Evolutionary conservation across 2,797 vertebrate species (phyloP), one percentile per base, ranked within the genome.

Genomic region (Sebastes steindachneri): DNA sequence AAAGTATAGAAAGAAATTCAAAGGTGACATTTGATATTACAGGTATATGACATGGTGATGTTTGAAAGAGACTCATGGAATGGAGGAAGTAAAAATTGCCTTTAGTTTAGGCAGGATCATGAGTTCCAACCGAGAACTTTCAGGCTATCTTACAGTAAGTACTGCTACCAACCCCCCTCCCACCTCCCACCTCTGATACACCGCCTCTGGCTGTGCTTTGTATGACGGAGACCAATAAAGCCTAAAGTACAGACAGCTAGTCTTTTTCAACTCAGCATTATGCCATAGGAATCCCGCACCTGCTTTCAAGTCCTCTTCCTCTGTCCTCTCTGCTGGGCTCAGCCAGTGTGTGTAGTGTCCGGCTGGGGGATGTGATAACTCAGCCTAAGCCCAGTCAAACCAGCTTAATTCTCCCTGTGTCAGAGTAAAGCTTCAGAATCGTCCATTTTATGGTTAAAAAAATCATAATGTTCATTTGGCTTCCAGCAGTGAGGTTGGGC

Each of bases 361-460:
- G 88, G 92, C 94, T 95, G 94, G 76, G 89, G 82, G 79, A 80
- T 86, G 90, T 92, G 94, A 95, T 95, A 95, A 95, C 90, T 92
- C 83, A 79, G 83, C 81, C 84, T 88, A 91, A 95, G 84, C 92
- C 87, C 88, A 86, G 90, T 90, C 91, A 93, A 91, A 92, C 92
- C 92, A 92, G 86, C 89, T 94, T 94, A 95, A 93, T 93, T 89
- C 93, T 86, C 84, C 64, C 85, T 83, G 88, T 91, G 93, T 91
- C 87, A 86, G 86, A 91, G 86, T 62, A 86, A 92, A 93, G 90
- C 90, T 87, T 89, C 68, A 85, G 84, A 94, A 92, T 92, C 59
- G 54, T 71, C 81, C 86, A 86, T 93, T 94, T 93, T 88, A 83
- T 86, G 86, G 86, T 87, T 73, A 73, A 85, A 75, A 79, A 90